phyloP scores from a whole-genome alignment of 2,113 vertebrate species.

The Dicentrarchus labrax region DNA sequence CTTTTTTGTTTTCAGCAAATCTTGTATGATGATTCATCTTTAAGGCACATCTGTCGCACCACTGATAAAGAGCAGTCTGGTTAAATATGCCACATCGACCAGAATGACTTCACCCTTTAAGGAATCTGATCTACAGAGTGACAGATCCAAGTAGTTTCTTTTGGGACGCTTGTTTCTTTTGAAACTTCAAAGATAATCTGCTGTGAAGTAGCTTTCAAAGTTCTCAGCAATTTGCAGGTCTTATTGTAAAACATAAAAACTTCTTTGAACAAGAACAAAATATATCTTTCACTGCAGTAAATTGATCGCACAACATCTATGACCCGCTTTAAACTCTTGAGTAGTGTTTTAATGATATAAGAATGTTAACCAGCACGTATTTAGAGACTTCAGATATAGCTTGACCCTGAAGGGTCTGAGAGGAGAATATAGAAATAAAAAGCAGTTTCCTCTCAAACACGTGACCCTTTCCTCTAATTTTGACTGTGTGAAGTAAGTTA shows the following conservation, averaged over 20 bases:
- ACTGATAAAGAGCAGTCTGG: constrained; percentile 34
- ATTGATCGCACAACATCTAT: not conserved
- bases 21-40: constrained; percentile 15
- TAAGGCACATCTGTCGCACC: constrained; percentile 40
- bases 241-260: not conserved
- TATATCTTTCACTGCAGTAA: constrained; percentile 1
- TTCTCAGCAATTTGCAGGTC: constrained; percentile 6
- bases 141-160: constrained; percentile 12
- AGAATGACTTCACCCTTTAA: constrained; percentile 19
- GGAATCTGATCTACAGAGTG: constrained; percentile 14
- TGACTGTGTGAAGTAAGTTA: constrained; percentile 19
- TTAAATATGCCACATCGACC: constrained; percentile 21
- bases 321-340: not conserved
- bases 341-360: not conserved
- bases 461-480: not conserved
- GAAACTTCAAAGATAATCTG: constrained; percentile 9
- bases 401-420: not conserved
- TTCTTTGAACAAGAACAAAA: constrained; percentile 14
- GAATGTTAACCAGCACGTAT: constrained; percentile 22
- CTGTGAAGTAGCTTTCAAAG: not conserved
- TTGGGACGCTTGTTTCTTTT: constrained; percentile 5
- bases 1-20: constrained; percentile 15
- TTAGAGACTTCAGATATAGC: not conserved
- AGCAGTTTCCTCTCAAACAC: constrained; percentile 33
- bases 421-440: constrained; percentile 2